Base-by-base conservation (phyloP, 2,113 vertebrate species). In the Cyprinodon brontotheroides region DNA sequence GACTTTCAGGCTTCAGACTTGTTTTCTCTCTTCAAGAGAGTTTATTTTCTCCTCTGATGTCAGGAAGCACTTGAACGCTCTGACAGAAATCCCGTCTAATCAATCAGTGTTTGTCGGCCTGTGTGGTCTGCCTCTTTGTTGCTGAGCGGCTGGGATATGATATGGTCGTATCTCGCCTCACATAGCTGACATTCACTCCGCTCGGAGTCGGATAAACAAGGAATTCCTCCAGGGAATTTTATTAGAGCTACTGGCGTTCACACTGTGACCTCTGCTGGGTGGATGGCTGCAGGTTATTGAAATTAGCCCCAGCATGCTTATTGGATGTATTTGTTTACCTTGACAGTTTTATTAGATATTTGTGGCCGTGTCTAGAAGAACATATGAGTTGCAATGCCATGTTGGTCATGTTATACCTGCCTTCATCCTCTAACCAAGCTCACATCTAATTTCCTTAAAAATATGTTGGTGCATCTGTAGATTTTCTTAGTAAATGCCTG, bases 21-120 rank as follows among this genome's bases (percentile, higher is more conserved):
- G 70, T 86, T 81, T 88, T 87, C 75, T 70, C 70, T 59, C 74
- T 57, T 78, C 63, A 3, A 81, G 65, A 8, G 50, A 39, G 85
- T 88, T 85, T 89, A 82, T 89, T 92, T 88, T 83, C 77, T 71
- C 65, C 65, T 81, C 43, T 87, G 76, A 89, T 86, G 78, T 15
- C 69, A 86, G 87, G 87, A 86, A 88, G 83, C 67, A 73, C 67
- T 75, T 80, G 68, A 17, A 64, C 40, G 65, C 43, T 79, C 68
- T 84, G 75, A 86, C 75, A 81, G 71, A 79, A 82, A 81, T 75
- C 64, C 39, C 15, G 38, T 81, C 69, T 41, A 68, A 86, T 89
- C 81, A 74, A 68, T 86, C 84, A 66, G 66, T 70, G 83, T 67
- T 67, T 65, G 74, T 64, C 80, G 15, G 79, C 70, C 72, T 89